Percentiles rank a stretch among this genome's conserved stretches.
These are phyloP conservation scores for Tachypleus tridentatus DNA, from an alignment of 1,140 invertebrate species.

Conservation along the genomic window DNA sequence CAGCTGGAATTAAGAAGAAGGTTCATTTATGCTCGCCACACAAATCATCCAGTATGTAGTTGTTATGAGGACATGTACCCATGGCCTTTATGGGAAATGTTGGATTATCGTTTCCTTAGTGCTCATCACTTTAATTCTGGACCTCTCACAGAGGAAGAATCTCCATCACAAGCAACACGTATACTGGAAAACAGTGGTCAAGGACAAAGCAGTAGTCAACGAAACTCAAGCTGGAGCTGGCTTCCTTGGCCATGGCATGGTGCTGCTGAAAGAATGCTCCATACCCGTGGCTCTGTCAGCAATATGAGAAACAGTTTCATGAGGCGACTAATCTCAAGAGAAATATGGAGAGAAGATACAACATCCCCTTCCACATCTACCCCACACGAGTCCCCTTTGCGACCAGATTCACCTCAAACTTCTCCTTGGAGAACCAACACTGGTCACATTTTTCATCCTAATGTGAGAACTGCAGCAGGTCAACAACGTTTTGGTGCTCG, in stretches of 20 bases:
- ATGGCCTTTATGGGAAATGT: conserved; percentile 34
- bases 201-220: conserved; percentile 6
- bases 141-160: background rate
- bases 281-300: background rate
- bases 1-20: conserved; percentile 60
- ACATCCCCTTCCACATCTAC: background rate
- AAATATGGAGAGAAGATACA: conserved; percentile 8
- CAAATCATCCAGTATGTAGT: conserved; percentile 42
- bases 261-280: background rate
- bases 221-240: conserved; percentile 19
- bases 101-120: conserved; percentile 29
- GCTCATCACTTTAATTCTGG: background rate
- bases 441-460: conserved; percentile 16
- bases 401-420: conserved; percentile 5
- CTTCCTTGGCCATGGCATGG: conserved; percentile 18
- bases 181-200: background rate
- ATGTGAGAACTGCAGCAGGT: background rate
- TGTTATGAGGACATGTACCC: conserved; percentile 51
- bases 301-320: conserved; percentile 10
- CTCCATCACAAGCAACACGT: background rate
- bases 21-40: conserved; percentile 42
- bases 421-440: conserved; percentile 18
- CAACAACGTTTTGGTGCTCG: conserved; percentile 13
- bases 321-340: conserved; percentile 15
- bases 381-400: conserved; percentile 1